Conservation (phyloP, 2,113 vertebrate genomes). For the Muscicapa adusta region DNA sequence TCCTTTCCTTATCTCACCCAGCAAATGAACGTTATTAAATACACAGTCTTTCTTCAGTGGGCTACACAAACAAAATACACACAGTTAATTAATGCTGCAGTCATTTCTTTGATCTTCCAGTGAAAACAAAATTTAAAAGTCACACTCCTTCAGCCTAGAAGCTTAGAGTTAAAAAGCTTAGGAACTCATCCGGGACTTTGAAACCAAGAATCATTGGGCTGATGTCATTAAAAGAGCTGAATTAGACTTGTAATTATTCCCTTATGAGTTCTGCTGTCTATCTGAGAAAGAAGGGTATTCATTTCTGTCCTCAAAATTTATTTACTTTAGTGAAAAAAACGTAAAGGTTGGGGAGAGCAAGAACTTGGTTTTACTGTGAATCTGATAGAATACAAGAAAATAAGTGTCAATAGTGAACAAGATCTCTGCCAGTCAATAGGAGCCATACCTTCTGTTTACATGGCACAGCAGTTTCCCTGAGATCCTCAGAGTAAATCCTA, state of each 20-base stretch:
- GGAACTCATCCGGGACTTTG: slow-evolving; percentile 40
- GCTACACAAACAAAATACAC: background rate
- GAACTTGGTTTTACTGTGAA: background rate
- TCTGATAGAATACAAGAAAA: background rate
- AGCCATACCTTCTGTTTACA: background rate
- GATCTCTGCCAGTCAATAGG: background rate
- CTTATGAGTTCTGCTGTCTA: slow-evolving; percentile 21
- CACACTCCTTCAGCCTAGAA: slow-evolving; percentile 40
- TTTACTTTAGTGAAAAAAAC: background rate
- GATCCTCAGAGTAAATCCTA: background rate
- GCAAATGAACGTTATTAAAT: background rate
- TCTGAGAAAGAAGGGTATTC: slow-evolving; percentile 20
- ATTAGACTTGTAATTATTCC: slow-evolving; percentile 66
- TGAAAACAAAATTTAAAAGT: slow-evolving; percentile 46
- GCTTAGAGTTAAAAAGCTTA: slow-evolving; percentile 51
- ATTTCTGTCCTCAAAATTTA: slow-evolving; percentile 47
- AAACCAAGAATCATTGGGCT: slow-evolving; percentile 33
- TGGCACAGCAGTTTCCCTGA: background rate
- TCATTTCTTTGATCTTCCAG: slow-evolving; percentile 36
- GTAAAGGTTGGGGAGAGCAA: background rate
- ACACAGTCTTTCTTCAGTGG: background rate
- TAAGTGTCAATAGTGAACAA: background rate
- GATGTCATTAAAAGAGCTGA: slow-evolving; percentile 65
- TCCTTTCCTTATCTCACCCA: background rate
- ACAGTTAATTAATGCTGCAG: slow-evolving; percentile 16